A percentile compares a stretch with the other conserved stretches of the same genome.
These are phyloP conservation scores for Stomatorhinus ivindoensis DNA, from an alignment of 2,113 vertebrate species.

Conservation along the genomic window DNA sequence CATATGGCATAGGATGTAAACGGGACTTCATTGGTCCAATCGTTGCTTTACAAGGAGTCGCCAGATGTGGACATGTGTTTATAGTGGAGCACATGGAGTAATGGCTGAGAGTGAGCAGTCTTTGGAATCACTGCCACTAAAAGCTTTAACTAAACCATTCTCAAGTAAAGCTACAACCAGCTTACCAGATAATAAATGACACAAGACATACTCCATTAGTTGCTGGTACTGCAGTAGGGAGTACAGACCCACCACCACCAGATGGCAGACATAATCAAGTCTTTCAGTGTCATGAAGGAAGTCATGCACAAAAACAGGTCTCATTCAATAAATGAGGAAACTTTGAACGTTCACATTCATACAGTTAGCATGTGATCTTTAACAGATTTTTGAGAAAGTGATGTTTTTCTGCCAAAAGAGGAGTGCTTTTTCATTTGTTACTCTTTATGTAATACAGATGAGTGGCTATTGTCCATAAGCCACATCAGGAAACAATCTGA, in stretches of 20 bases:
- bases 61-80: background rate
- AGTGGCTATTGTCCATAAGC: background rate
- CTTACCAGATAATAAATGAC: background rate
- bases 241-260: constrained; percentile 30
- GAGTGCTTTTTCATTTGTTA: background rate
- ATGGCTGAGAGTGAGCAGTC: background rate
- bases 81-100: background rate
- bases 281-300: background rate
- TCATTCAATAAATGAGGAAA: background rate
- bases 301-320: background rate
- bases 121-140: background rate
- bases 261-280: constrained; percentile 44
- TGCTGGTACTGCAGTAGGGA: background rate
- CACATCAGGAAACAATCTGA: background rate
- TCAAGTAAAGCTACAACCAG: background rate
- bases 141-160: background rate
- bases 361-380: background rate
- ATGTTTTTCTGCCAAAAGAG: background rate
- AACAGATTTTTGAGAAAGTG: background rate
- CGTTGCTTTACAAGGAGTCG: background rate
- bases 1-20: background rate
- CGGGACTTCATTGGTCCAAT: background rate
- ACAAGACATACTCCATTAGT: background rate
- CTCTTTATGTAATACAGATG: constrained; percentile 5
- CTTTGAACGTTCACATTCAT: constrained; percentile 3